These are phyloP conservation scores for Harlomillsia oculata DNA, from an alignment of 1,140 invertebrate genomes.

Conservation along the genomic window DNA sequence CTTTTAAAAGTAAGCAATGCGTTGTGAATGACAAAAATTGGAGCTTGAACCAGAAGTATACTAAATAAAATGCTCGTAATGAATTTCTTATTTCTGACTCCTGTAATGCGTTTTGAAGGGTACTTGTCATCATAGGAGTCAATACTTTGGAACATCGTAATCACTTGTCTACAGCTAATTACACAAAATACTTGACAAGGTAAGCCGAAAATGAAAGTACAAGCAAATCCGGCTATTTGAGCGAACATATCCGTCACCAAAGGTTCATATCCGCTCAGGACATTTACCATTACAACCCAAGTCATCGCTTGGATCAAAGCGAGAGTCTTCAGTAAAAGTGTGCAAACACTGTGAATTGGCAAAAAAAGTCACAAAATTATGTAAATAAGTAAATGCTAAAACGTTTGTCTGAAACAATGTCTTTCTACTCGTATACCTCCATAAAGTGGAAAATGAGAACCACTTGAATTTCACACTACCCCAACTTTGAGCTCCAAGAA, in stretches of 20 bases:
- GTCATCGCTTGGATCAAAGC: too few relatives aligned
- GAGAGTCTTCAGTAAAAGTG: too few relatives aligned
- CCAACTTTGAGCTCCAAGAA: too few relatives aligned
- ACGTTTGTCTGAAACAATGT: too few relatives aligned
- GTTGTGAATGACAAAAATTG: background rate
- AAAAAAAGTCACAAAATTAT: too few relatives aligned
- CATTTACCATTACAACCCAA: too few relatives aligned
- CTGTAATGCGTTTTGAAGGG: background rate
- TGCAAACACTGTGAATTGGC: too few relatives aligned
- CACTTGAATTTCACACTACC: too few relatives aligned
- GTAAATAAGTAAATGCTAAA: too few relatives aligned
- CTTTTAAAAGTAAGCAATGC: background rate
- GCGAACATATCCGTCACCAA: background rate
- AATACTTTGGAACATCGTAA: background rate
- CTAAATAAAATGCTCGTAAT: background rate
- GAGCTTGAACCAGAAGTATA: background rate
- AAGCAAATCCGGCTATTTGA: background rate
- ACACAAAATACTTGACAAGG: background rate
- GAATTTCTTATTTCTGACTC: background rate
- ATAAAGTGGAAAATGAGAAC: too few relatives aligned
- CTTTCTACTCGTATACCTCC: too few relatives aligned
- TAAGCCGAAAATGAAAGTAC: background rate
- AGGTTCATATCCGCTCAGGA: too few relatives aligned
- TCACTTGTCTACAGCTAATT: background rate
- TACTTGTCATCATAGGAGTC: conserved; percentile 6